phyloP scores from a whole-genome alignment of 2,113 vertebrate genomes.

The Myocastor coypus region DNA sequence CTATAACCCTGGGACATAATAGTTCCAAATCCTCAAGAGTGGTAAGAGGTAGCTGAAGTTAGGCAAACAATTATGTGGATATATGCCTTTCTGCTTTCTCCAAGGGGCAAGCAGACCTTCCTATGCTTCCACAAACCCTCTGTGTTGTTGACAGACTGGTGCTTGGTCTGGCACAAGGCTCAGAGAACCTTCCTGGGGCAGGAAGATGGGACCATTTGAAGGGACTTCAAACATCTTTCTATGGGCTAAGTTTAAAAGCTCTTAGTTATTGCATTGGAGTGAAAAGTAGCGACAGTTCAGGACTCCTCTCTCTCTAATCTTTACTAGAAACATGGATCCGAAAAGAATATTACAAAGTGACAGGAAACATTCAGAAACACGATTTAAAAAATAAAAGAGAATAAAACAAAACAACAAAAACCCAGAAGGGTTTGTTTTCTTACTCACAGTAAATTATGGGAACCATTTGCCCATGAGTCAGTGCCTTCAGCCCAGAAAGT shows the following conservation, averaged over 20 bases:
- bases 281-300: not conserved
- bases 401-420: too few species aligned
- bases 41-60: constrained; percentile 76
- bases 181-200: not conserved
- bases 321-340: not conserved
- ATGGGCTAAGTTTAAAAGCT: not conserved
- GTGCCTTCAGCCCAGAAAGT: not conserved
- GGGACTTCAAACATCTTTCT: not conserved
- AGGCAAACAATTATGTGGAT: not conserved
- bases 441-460: not conserved
- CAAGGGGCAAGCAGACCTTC: not conserved
- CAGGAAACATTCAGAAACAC: not conserved
- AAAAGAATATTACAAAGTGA: not conserved
- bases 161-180: not conserved
- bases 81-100: not conserved
- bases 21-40: not conserved
- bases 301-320: not conserved
- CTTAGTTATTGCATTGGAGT: not conserved
- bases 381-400: not conserved
- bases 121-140: not conserved
- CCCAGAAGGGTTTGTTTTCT: not conserved
- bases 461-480: not conserved
- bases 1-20: not conserved
- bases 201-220: not conserved
- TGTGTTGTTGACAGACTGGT: not conserved